Conservation (phyloP, 2,113 vertebrate genomes). For the Leiothrix lutea region DNA sequence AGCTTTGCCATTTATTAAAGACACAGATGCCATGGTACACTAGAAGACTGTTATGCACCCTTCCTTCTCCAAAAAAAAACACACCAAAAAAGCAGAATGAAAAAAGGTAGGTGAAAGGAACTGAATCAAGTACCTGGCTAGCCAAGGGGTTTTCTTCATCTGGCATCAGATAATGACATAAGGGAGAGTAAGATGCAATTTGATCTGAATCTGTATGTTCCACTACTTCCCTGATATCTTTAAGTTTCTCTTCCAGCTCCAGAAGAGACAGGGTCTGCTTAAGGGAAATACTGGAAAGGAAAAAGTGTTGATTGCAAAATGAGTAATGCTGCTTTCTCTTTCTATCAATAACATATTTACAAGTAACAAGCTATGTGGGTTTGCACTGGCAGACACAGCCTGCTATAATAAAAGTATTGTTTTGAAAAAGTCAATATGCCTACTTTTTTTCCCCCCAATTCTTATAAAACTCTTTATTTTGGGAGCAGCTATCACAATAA, state of each 20-base stretch:
- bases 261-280: constrained; percentile 90
- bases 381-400: background rate
- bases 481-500: background rate
- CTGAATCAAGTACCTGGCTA: constrained; percentile 80
- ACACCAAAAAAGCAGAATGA: background rate
- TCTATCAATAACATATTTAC: background rate
- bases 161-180: constrained; percentile 91
- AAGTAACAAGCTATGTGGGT: background rate
- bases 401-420: background rate
- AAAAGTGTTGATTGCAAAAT: background rate
- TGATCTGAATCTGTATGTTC: constrained; percentile 71
- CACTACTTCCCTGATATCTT: constrained; percentile 84
- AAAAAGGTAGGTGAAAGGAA: background rate
- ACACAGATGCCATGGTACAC: background rate
- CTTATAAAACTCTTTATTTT: background rate
- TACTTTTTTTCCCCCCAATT: background rate
- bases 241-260: constrained; percentile 90
- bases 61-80: background rate
- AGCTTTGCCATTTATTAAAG: fast-evolving
- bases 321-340: background rate
- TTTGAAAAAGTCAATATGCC: background rate
- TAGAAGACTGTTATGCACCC: background rate
- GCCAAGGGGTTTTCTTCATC: constrained; percentile 89
- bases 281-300: constrained; percentile 83
- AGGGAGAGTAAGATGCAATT: constrained; percentile 56